Conservation (phyloP, 2,888 invertebrate genomes). For the Drosophila fungiperda region DNA sequence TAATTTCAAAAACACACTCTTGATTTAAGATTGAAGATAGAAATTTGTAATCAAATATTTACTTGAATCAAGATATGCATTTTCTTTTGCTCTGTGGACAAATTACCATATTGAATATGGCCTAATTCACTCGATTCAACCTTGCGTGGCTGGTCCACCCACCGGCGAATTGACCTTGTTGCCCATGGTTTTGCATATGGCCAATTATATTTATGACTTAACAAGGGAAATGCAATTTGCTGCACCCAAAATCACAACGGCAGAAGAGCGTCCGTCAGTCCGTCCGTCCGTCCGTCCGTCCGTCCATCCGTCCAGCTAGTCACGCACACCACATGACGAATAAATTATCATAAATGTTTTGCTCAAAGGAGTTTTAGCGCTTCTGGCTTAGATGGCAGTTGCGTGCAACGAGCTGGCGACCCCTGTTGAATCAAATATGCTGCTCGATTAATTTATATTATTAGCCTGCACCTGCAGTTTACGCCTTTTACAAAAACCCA, state of each 20-base stretch:
- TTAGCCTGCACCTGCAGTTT: slow-evolving; percentile 50
- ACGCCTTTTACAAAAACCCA: slow-evolving; percentile 30
- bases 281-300: slow-evolving; percentile 1
- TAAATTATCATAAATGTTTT: slow-evolving; percentile 76
- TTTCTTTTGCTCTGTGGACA: background rate
- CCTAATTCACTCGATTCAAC: slow-evolving; percentile 11
- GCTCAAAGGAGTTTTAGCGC: slow-evolving; percentile 32
- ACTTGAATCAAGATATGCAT: background rate
- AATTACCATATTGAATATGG: slow-evolving; percentile 6
- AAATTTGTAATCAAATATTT: background rate
- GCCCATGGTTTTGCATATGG: slow-evolving; percentile 20
- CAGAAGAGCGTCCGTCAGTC: slow-evolving; percentile 3
- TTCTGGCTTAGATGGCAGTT: slow-evolving; percentile 21
- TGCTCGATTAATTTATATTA: slow-evolving; percentile 70
- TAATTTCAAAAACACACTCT: background rate
- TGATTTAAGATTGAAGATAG: background rate
- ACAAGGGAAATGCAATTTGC: slow-evolving; percentile 75
- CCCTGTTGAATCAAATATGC: slow-evolving; percentile 40
- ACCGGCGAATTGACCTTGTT: slow-evolving; percentile 31
- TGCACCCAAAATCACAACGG: slow-evolving; percentile 68
- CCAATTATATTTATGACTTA: slow-evolving; percentile 68
- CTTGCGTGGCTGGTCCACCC: slow-evolving; percentile 6
- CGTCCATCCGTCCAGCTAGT: slow-evolving; percentile 27
- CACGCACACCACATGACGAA: slow-evolving; percentile 68
- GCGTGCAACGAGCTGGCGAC: slow-evolving; percentile 26